Percentiles rank a stretch among this genome's conserved stretches.
phyloP scores from a whole-genome alignment of 2,888 invertebrate genomes.

The Caenorhabditis japonica region DNA sequence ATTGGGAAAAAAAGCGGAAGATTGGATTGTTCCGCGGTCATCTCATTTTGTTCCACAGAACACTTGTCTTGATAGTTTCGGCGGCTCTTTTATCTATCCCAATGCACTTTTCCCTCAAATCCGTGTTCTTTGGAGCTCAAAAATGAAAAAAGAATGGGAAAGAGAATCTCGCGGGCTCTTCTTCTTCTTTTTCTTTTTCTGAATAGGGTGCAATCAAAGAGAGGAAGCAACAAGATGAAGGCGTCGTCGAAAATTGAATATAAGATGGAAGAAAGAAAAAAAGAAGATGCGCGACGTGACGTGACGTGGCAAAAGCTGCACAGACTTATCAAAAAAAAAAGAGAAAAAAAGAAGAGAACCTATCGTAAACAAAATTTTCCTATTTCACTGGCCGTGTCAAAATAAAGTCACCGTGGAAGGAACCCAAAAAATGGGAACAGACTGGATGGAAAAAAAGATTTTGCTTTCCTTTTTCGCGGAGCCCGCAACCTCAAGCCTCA shows the following conservation, averaged over 20 bases:
- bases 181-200: too few relatives aligned
- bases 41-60: too few relatives aligned
- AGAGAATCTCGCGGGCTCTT: conserved; percentile 4
- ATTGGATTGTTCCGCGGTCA: conserved; percentile 27
- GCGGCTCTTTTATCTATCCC: conserved; percentile 30
- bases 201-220: conserved; percentile 14
- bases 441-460: too few relatives aligned
- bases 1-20: neutral
- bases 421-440: conserved; percentile 15
- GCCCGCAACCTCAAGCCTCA: too few relatives aligned
- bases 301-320: conserved; percentile 3
- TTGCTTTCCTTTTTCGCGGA: neutral
- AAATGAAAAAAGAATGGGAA: conserved; percentile 2
- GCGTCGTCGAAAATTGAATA: conserved; percentile 4
- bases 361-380: conserved; percentile 36
- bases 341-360: neutral
- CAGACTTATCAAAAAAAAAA: conserved; percentile 10
- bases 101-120: conserved; percentile 5
- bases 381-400: neutral
- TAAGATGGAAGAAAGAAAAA: conserved; percentile 12
- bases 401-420: conserved; percentile 30
- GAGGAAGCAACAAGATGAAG: neutral
- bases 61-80: conserved; percentile 25
- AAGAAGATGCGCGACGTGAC: conserved; percentile 1
- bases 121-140: neutral